Evolutionary conservation across 2,113 vertebrate genomes (phyloP), one percentile per base, ranked within the genome.

Genomic region (Conger conger): DNA sequence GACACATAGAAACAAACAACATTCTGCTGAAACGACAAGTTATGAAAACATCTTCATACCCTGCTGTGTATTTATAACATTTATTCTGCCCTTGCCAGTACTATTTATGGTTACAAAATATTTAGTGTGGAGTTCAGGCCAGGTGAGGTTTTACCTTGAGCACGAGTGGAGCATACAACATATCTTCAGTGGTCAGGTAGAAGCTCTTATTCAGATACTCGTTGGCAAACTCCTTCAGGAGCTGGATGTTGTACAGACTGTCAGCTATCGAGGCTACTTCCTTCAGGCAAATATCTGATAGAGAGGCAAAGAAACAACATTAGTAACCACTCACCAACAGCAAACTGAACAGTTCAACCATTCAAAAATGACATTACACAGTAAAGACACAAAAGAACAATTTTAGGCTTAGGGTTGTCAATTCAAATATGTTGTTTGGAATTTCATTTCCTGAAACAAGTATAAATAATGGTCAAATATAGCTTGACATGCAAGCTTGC

Each of bases 281-380:
- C 93, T 99, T 99, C 91, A 99, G 89, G 86, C 97, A 99, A 78
- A 99, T 96, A 90, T 99, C 98, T 99, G 82, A 80, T 86, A 57
- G 84, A 60, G 82, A 86, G 76, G 87, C 8, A 79, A 8, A 42
- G 37, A 8, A 42, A 33, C 50, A 23, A 42, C 83, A 40, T 78
- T n/a, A 83, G 20, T 40, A 33, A 36, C n/a, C 20, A 0, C 3
- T 68, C 4, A 82, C 76, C 13, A 13, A 60, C 0, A 54, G 20
- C 20, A 6, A 37, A 23, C 20, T 83, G 18, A 76, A 33, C 13
- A 50, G 30, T n/a, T n/a, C n/a, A n/a, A n/a, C 9, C 40, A 8
- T 76, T 83, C 5, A 20, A 42, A 9, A 33, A 17, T n/a, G 13
- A 27, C 2, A 1, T n/a, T 15, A 20, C 17, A 23, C 57, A 63